Evolutionary conservation across 2,888 invertebrate genomes (phyloP).

Genomic region (Mantis religiosa): DNA sequence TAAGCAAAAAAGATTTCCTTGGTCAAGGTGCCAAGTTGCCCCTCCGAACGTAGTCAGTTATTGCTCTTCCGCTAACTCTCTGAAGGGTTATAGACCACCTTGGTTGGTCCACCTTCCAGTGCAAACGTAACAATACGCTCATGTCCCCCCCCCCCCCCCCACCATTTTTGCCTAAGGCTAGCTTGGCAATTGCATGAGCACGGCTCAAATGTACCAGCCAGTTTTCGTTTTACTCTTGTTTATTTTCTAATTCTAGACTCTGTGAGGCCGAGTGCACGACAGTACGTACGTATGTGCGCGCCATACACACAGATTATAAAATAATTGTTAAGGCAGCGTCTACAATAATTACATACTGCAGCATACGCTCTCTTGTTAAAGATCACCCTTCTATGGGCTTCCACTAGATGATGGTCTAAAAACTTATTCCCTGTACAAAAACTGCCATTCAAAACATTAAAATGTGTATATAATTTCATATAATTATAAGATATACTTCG

Average conservation of each 20-base stretch:
- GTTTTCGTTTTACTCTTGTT: neutral
- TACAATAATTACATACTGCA: neutral
- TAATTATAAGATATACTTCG: neutral
- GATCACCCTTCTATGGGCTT: neutral
- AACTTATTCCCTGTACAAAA: neutral
- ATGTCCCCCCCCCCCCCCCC: no score
- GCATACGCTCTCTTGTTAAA: neutral
- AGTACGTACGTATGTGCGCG: neutral
- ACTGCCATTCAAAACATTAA: neutral
- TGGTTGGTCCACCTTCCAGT: neutral
- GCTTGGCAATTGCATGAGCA: neutral
- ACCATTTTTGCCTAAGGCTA: neutral
- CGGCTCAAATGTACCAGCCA: neutral
- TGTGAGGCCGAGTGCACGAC: neutral
- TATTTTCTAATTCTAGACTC: neutral
- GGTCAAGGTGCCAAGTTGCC: no score
- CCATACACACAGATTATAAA: neutral
- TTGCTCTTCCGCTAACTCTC: no score
- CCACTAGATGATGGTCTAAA: neutral
- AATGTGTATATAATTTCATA: conserved; percentile 12
- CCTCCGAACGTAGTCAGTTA: no score
- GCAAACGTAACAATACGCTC: neutral
- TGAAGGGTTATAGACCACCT: no score
- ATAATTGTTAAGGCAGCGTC: neutral
- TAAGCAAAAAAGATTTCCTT: no score